Evolutionary conservation across 2,888 invertebrate genomes (phyloP), one percentile per base, ranked within the genome.

Genomic region (Microlaimidae sp.): DNA sequence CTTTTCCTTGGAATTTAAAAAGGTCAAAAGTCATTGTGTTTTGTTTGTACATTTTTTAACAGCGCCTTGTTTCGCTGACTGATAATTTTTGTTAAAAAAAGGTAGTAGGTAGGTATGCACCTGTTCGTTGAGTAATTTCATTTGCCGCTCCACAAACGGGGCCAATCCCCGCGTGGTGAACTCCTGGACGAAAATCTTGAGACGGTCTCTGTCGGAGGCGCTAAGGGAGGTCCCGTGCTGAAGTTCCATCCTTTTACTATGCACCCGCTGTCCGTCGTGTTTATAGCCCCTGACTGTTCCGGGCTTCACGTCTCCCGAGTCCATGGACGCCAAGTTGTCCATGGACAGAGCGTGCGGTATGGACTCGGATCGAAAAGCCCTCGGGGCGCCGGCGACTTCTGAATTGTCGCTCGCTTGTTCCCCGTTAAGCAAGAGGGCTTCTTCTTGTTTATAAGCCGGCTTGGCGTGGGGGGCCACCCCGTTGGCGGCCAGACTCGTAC

Each of bases 81-180:
- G n/a, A n/a, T n/a, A n/a, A n/a, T n/a, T n/a, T n/a, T n/a, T n/a
- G n/a, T n/a, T 38, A 21, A 13, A 51, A 51, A 48, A 32, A 13
- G 7, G 10, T 7, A 13, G 7, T 3, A 3, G 23, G 7, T 21
- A 23, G 26, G 48, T 27, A 53, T n/a, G n/a, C n/a, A 74, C 71
- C 65, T 71, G 67, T 38, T 75, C 75, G 62, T 70, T 70, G 28
- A 73, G 62, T 55, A 80, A 77, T 52, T 79, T 78, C 64, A 95
- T 83, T 72, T 87, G 82, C 67, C 82, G 81, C 70, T 97, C 95
- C 40, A 89, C 81, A 71, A 88, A 86, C 0, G 93, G 93, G 57
- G 93, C 75, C 55, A 95, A 74, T 24, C 86, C 85, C 65, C 83
- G 81, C 17, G 82, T 77, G 56, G 83, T 81, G 74, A 89, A 92